These are phyloP conservation scores for Chelidonichthys spinosus DNA, from an alignment of 2,797 vertebrate species.

Conservation along the genomic window DNA sequence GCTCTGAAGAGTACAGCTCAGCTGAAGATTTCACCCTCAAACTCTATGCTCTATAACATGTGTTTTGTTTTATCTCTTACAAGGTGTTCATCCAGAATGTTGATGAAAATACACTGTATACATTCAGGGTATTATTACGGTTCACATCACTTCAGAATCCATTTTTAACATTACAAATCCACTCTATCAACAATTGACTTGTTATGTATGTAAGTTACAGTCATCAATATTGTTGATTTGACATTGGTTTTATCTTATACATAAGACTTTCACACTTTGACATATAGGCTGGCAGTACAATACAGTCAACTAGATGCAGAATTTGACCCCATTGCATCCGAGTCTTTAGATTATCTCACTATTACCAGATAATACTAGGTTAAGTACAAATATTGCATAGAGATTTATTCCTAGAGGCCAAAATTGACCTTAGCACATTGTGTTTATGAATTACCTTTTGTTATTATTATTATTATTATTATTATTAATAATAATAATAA, in stretches of 20 bases:
- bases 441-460: no score
- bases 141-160: constrained; percentile 1
- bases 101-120: neutral
- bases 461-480: no score
- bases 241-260: neutral
- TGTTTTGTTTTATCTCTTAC: neutral
- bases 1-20: constrained; percentile 3
- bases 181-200: neutral
- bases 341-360: no score
- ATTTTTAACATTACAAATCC: neutral
- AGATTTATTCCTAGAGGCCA: neutral
- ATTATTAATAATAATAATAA: no score
- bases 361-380: no score
- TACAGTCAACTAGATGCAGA: neutral
- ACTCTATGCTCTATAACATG: neutral
- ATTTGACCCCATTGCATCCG: neutral
- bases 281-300: neutral
- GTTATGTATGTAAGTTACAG: neutral
- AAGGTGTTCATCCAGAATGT: neutral
- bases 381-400: neutral
- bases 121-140: neutral
- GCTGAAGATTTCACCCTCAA: constrained; percentile 30
- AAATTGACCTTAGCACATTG: neutral
- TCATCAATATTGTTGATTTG: neutral
- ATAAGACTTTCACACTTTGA: no score